phyloP scores from a whole-genome alignment of 2,113 vertebrate genomes.

The Rhizomys pruinosus region DNA sequence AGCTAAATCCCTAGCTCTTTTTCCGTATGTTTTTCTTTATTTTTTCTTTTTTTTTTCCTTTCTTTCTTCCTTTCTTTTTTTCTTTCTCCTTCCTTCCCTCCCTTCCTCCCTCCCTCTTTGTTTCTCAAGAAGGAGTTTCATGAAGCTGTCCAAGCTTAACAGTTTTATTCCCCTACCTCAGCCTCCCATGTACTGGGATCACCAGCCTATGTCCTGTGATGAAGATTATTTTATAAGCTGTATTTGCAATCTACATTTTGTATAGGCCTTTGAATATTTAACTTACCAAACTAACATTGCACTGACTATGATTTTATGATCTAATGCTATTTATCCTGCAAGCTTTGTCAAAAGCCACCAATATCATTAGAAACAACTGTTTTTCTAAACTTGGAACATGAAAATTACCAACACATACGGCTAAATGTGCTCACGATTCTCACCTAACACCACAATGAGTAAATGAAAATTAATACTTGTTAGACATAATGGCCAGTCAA shows the following conservation, averaged over 20 bases:
- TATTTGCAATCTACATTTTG: not conserved
- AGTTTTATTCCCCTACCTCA: not conserved
- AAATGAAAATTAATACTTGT: not conserved
- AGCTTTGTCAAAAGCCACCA: not conserved
- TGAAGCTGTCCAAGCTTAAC: not conserved
- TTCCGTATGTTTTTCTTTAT: not conserved
- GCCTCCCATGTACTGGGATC: not conserved
- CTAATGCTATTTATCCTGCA: not conserved
- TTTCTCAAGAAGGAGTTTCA: too few relatives aligned
- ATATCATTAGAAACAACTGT: slow-evolving; percentile 11
- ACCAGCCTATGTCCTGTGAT: not conserved
- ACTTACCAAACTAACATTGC: not conserved
- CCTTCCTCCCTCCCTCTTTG: too few relatives aligned
- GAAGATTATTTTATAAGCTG: not conserved
- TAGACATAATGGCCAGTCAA: not conserved
- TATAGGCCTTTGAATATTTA: not conserved
- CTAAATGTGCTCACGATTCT: not conserved
- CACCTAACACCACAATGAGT: not conserved
- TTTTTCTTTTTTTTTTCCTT: too few relatives aligned
- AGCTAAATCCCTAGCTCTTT: not conserved
- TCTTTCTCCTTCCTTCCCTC: too few relatives aligned
- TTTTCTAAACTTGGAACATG: not conserved
- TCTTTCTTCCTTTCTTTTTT: too few relatives aligned
- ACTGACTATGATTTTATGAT: not conserved
- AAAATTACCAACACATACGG: not conserved